Percentiles rank a stretch among this genome's conserved stretches.
Evolutionary conservation across 2,113 vertebrate species (phyloP).

Genomic region (Odontophorus gujanensis): DNA sequence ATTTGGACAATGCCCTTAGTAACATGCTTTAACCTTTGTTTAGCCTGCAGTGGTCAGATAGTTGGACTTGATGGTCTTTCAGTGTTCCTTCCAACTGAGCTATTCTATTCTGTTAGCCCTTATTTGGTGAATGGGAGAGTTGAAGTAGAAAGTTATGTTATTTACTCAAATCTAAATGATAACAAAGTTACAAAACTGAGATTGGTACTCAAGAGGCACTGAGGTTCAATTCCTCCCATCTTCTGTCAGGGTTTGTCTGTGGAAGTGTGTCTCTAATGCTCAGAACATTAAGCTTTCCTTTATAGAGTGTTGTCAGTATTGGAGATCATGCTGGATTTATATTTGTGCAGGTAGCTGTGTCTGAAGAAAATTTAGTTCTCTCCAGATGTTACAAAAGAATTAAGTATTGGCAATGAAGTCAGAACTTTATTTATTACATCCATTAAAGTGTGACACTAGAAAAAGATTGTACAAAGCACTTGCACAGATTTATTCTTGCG

Average conservation of each 20-base stretch:
- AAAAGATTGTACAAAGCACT: constrained; percentile 21
- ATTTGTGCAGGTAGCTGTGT: neutral
- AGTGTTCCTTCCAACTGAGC: neutral
- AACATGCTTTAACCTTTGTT: neutral
- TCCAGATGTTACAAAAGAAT: constrained; percentile 9
- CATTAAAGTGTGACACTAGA: neutral
- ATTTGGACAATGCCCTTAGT: neutral
- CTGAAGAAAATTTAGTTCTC: constrained; percentile 8
- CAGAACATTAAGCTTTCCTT: neutral
- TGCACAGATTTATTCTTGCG: constrained; percentile 13
- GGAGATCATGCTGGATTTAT: constrained; percentile 5
- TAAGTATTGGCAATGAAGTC: constrained; percentile 19
- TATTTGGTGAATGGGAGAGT: neutral
- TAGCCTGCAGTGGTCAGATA: neutral
- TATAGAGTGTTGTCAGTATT: neutral
- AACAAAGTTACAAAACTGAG: neutral
- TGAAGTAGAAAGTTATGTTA: neutral
- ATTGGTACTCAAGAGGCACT: neutral
- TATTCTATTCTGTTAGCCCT: neutral
- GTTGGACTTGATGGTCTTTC: neutral
- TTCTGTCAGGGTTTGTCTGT: neutral
- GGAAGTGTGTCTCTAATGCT: neutral
- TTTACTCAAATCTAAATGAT: neutral
- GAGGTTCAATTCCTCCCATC: neutral
- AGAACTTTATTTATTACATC: constrained; percentile 29